Base-by-base conservation (phyloP, 2,797 vertebrate species). In the Ceyx erithaca region DNA sequence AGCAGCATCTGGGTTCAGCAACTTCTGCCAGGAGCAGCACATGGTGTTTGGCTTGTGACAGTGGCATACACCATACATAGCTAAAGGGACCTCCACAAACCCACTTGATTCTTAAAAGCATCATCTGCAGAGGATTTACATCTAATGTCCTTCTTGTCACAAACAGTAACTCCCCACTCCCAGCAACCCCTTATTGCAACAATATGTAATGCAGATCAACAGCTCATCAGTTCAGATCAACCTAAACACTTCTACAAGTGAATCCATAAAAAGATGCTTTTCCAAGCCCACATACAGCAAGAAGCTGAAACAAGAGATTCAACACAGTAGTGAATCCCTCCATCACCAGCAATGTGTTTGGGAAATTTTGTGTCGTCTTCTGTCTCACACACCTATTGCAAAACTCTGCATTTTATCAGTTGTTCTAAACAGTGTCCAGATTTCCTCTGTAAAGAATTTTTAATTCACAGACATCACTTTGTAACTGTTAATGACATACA, bases 121-220 rank as follows among this genome's bases (percentile, higher is more conserved):
- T 94, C 82, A 88, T 59, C 73, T 91, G 70, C 31, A 63, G 35
- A 51, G 51, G 72, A 79, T 93, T 82, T 94, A 67, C 45, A 37
- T 88, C 71, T 86, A 43, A 95, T 80, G 58, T 64, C 75, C 89
- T 57, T 89, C 80, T 85, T 89, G 84, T 86, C 92, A 94, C 78
- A 85, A 45, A 33, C 23, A 77, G 22, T 17, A 51, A 35, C 10
- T 87, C 51, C 30, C 45, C 18, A 73, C 20, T 21, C 70, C 52
- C 87, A 57, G 48, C 40, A 81, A 48, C n/a, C 51, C 67, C 20
- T 11, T 69, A 23, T 63, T 72, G 59, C 67, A 4, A 1, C 62
- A 33, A 40, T n/a, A 57, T n/a, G 16, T 71, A 72, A 41, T 28
- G 28, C 72, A 83, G 48, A 67, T 55, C 48, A 86, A 61, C 59